phyloP scores from a whole-genome alignment of 92 coral and sea anemone species.

The Ricordea florida region DNA sequence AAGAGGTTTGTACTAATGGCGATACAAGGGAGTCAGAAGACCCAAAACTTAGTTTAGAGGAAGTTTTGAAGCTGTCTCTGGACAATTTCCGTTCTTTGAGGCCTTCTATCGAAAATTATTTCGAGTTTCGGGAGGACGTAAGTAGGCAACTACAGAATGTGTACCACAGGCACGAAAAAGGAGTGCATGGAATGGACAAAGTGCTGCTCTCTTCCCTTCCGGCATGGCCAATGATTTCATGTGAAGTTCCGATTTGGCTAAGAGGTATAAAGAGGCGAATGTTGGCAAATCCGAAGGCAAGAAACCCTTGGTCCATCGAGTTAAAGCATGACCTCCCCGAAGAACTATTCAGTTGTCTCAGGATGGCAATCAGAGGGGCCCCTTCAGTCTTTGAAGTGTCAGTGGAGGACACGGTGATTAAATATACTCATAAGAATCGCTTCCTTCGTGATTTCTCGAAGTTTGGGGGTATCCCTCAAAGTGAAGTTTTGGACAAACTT shows the following conservation, averaged over 20 bases:
- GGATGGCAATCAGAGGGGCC: slow-evolving; percentile 9
- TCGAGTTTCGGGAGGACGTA: not conserved
- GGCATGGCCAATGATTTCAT: not conserved
- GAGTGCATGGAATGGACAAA: slow-evolving; percentile 1
- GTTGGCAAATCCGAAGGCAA: slow-evolving; percentile 31
- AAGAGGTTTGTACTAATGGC: not conserved
- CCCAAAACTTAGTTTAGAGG: slow-evolving; percentile 8
- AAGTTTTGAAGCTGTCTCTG: slow-evolving; percentile 1
- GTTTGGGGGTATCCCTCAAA: slow-evolving; percentile 25
- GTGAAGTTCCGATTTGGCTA: slow-evolving; percentile 51
- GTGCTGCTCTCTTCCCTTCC: not conserved
- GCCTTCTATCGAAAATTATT: not conserved
- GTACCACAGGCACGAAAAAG: not conserved
- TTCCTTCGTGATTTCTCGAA: slow-evolving; percentile 59
- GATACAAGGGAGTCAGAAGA: not conserved
- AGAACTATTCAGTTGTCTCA: slow-evolving; percentile 26
- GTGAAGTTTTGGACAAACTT: slow-evolving; percentile 7
- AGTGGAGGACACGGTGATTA: slow-evolving; percentile 18
- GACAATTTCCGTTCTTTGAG: not conserved
- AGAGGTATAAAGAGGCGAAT: slow-evolving; percentile 31
- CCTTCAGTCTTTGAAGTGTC: slow-evolving; percentile 17
- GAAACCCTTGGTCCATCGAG: slow-evolving; percentile 61
- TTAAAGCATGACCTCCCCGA: slow-evolving; percentile 53
- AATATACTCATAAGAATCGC: slow-evolving; percentile 53
- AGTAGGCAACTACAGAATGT: not conserved